Conservation (phyloP, 2,888 invertebrate species). For the Amphipoea oculea region DNA sequence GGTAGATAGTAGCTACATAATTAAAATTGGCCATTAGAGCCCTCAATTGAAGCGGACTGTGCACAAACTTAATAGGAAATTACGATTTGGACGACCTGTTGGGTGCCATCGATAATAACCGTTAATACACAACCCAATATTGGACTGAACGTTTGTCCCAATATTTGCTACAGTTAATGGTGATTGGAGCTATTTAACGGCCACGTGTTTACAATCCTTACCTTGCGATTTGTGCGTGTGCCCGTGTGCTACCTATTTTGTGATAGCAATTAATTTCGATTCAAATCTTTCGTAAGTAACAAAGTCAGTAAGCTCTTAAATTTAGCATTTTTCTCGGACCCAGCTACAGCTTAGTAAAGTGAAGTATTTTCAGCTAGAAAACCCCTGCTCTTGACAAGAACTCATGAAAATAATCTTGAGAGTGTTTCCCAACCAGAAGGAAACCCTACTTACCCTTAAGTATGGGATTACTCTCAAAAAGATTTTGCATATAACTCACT, state of each 20-base stretch:
- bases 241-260: background rate
- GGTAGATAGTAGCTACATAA: conserved; percentile 26
- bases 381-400: background rate
- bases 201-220: background rate
- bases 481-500: conserved; percentile 51
- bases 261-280: background rate
- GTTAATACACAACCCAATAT: conserved; percentile 1
- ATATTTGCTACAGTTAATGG: conserved; percentile 20
- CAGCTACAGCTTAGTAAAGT: background rate
- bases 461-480: conserved; percentile 37
- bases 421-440: conserved; percentile 37
- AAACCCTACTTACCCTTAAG: conserved; percentile 42
- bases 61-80: conserved; percentile 48
- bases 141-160: background rate
- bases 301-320: background rate
- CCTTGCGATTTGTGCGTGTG: background rate
- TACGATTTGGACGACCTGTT: conserved; percentile 27
- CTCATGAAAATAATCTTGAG: conserved; percentile 40
- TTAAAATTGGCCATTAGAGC: conserved; percentile 39
- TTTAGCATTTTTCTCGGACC: background rate
- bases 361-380: background rate
- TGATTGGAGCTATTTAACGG: background rate
- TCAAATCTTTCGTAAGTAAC: background rate
- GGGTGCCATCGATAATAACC: conserved; percentile 10
- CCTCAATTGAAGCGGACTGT: conserved; percentile 20